Conservation (phyloP, 2,113 vertebrate genomes). For the Callaeas wilsoni region DNA sequence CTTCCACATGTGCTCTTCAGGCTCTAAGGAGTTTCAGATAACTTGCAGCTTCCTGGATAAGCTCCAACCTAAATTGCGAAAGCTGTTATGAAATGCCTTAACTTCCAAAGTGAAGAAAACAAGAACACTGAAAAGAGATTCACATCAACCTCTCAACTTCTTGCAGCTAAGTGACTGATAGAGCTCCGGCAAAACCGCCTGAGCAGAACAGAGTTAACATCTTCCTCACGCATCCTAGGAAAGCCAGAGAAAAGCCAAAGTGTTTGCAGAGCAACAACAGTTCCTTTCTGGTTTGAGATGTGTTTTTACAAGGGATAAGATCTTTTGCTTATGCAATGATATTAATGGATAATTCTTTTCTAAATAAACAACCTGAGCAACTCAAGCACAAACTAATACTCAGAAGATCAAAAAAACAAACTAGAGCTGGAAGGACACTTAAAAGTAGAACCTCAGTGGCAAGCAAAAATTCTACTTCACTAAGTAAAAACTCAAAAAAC, state of each 20-base stretch:
- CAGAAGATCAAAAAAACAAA: background rate
- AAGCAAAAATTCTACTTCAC: background rate
- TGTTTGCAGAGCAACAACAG: background rate
- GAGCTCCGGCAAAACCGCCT: background rate
- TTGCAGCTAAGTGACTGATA: background rate
- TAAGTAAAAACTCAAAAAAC: background rate
- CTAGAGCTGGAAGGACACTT: background rate
- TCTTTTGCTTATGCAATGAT: background rate
- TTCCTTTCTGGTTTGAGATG: background rate
- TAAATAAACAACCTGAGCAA: background rate
- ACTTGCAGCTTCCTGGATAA: background rate
- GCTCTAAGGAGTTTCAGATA: background rate
- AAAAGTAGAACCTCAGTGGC: background rate
- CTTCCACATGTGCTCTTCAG: background rate
- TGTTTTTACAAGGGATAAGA: background rate
- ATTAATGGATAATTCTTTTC: background rate
- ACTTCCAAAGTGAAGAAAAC: background rate
- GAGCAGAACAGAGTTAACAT: background rate
- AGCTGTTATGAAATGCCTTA: background rate
- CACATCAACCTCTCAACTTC: background rate
- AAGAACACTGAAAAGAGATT: background rate
- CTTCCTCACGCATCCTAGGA: fast-evolving
- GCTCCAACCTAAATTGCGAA: background rate
- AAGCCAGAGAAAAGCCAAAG: background rate
- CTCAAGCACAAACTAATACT: background rate